A percentile compares a stretch with the other conserved stretches of the same genome.
These are phyloP conservation scores for Coenobita brevimanus DNA, from an alignment of 1,140 invertebrate genomes.

Conservation along the genomic window DNA sequence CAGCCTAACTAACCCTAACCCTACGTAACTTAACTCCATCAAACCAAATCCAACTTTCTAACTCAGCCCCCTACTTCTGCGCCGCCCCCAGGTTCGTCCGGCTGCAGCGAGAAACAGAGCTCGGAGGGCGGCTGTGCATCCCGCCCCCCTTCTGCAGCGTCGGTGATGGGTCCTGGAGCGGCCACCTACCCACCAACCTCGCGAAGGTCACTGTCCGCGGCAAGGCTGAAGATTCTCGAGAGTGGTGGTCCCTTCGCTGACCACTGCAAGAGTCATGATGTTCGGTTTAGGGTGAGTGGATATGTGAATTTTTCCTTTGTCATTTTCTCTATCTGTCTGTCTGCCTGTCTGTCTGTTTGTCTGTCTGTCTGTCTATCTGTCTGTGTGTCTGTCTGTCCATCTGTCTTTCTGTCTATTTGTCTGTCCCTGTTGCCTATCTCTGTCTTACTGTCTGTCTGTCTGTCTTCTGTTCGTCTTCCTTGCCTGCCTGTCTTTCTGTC, in stretches of 20 bases:
- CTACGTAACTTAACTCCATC: no score
- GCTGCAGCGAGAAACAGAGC: constrained; percentile 60
- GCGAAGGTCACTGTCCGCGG: constrained; percentile 59
- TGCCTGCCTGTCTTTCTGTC: constrained; percentile 28
- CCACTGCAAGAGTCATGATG: constrained; percentile 77
- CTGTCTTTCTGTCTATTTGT: no score
- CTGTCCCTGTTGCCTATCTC: no score
- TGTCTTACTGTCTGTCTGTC: no score
- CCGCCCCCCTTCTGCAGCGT: constrained; percentile 40
- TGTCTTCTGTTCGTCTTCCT: background rate
- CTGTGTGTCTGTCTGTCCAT: no score
- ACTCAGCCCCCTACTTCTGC: background rate
- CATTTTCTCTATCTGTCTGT: no score
- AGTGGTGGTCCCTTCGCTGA: constrained; percentile 79
- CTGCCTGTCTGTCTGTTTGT: no score
- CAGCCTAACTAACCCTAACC: no score
- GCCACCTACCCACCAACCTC: constrained; percentile 40
- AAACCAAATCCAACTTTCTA: no score
- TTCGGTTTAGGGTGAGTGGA: constrained; percentile 57
- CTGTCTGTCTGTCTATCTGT: no score
- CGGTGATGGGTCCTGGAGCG: constrained; percentile 22
- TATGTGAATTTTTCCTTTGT: background rate
- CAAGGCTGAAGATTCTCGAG: constrained; percentile 75
- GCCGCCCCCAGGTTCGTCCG: constrained; percentile 60
- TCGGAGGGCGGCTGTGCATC: constrained; percentile 55